Base-by-base conservation (phyloP, 2,113 vertebrate species). In the Sapajus apella region DNA sequence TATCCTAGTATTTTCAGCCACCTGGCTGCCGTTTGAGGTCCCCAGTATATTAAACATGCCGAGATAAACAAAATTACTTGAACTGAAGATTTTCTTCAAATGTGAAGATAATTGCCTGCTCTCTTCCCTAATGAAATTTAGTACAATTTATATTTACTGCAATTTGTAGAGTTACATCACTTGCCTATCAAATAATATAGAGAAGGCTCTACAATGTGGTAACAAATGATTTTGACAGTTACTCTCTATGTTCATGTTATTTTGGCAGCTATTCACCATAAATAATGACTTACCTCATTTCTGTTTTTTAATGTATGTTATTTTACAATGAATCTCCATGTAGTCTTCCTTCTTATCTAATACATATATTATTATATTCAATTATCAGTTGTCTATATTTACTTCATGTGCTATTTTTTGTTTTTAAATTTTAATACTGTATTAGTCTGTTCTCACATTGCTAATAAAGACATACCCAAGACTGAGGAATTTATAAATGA, bases 221-320 rank as follows among this genome's bases (percentile, higher is more conserved):
- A 79, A 56, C 16, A 87, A 8, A 45, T 61, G 47, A 72, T 20
- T 43, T 93, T 58, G 56, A 72, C 70, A 97, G 25, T 43, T 84
- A 50, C 27, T 86, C 50, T 58, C 52, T 58, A 89, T 72, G 66
- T 52, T 52, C 85, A 37, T 55, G 47, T 52, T 97, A 72, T 23
- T 43, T 93, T 64, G 52, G 61, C 70, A 97, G 27, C 47, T 88
- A 50, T 25, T 86, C 43, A 50, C 21, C 81, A 79, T 64, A 68
- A 97, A 93, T 83, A 61, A 79, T 5, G 5, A 84, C 66, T 92
- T 94, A 85, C 72, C 90, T 47, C 14, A 30, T 9, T 50, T 87
- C 66, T 93, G 43, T 94, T 94, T 93, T 94, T 83, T 79, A 86
- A 50, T 55, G 72, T 5, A 56, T 16, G 18, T 96, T 96, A 76